Percentiles rank a stretch among this genome's conserved stretches.
Conservation (phyloP, 2,888 invertebrate genomes). For the Holacanthella duospinosa region DNA sequence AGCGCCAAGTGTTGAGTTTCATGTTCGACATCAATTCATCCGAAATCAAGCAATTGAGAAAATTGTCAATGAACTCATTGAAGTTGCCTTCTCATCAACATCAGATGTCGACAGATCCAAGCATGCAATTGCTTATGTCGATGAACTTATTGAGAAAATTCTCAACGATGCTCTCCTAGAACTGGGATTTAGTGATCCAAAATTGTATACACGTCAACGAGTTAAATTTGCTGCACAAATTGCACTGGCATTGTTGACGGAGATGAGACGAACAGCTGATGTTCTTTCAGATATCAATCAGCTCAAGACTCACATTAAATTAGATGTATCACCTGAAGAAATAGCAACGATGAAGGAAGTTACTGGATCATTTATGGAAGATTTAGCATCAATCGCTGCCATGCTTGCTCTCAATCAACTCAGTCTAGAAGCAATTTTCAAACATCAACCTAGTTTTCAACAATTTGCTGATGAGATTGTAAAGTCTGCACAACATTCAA, state of each 20-base stretch:
- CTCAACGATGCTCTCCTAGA: conserved; percentile 8
- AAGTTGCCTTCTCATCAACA: conserved; percentile 15
- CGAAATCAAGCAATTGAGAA: conserved; percentile 22
- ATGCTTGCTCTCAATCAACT: conserved; percentile 26
- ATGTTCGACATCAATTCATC: conserved; percentile 23
- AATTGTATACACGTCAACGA: conserved; percentile 13
- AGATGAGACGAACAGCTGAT: conserved; percentile 19
- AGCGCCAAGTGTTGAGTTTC: conserved; percentile 27
- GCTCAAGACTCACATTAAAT: conserved; percentile 22
- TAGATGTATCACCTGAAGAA: conserved; percentile 14
- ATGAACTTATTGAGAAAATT: conserved; percentile 1
- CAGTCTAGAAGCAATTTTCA: conserved; percentile 28
- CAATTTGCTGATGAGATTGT: conserved; percentile 18
- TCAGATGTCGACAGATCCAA: no score
- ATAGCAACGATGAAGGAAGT: conserved; percentile 14
- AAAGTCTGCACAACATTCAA: conserved; percentile 16
- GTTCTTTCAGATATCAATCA: conserved; percentile 25
- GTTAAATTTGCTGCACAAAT: conserved; percentile 25
- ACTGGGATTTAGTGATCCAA: conserved; percentile 7
- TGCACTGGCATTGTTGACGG: conserved; percentile 19
- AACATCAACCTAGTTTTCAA: conserved; percentile 23
- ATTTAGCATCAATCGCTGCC: conserved; percentile 22
- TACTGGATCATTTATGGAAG: conserved; percentile 21
- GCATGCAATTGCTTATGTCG: neutral
- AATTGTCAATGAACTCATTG: conserved; percentile 22